Base-by-base conservation (phyloP, 2,888 invertebrate species). In the Nemotelus nigrinus region DNA sequence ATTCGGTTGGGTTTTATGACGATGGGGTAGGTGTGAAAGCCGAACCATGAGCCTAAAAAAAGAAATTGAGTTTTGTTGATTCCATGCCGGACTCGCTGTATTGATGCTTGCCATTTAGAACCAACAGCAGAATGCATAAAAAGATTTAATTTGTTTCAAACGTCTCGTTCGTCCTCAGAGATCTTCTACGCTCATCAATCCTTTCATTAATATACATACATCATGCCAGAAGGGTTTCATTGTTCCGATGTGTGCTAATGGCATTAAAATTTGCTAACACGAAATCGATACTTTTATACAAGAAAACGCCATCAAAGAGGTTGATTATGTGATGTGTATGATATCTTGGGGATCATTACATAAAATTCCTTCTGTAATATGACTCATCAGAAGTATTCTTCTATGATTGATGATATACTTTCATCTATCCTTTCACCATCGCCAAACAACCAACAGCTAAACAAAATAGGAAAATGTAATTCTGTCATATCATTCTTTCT, bases 381-480 rank as follows among this genome's bases (percentile, higher is more conserved):
- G 76, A 76, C 76, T 64, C 76, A 76, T 76, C 76, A 65, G 44
- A 76, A 76, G 63, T 64, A 60, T 76, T 65, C 48, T 50, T 44
- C 74, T 60, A 76, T 76, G 76, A 76, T 76, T 76, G 76, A 76
- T 76, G 76, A 76, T 64, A 64, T 65, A 55, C 50, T 76, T 76
- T 76, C 65, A 76, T 47, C 47, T 48, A 76, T 55, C 63, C 65
- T 65, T 63, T 75, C 75, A 53, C 45, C 39, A 48, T 55, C 71
- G 58, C 43, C 50, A 55, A 72, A 55, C 6, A 72, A 58, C 60
- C 44, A 68, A 68, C 68, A 50, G 4, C n/a, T 7, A 48, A 74
- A 48, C 63, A 70, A 53, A 55, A 55, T 70, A 53, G 55, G 55
- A 39, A 41, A 50, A 39, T 57, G 44, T 55, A 76, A 76, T 76